Evolutionary conservation across 2,113 vertebrate species (phyloP).

Genomic region (Oryctolagus cuniculus): DNA sequence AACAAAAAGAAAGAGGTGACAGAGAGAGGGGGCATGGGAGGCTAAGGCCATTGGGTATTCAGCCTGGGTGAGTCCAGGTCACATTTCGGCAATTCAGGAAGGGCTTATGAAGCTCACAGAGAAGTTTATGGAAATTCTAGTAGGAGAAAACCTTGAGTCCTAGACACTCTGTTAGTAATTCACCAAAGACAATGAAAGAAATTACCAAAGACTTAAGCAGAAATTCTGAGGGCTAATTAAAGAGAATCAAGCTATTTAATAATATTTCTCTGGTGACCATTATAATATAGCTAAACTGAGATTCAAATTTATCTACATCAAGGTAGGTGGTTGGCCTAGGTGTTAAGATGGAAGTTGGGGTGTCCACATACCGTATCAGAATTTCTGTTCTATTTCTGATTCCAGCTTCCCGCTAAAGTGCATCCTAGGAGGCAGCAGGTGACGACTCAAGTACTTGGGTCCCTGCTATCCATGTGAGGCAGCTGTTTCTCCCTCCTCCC

Average conservation of each 20-base stretch:
- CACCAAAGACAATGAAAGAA: slow-evolving; percentile 79
- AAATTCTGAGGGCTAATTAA: slow-evolving; percentile 77
- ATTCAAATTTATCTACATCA: background rate
- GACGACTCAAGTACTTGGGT: too few species aligned
- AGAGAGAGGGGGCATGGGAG: background rate
- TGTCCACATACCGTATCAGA: too few species aligned
- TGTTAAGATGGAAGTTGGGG: too few species aligned
- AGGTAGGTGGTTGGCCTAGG: too few species aligned
- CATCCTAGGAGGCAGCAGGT: too few species aligned
- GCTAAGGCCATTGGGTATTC: slow-evolving; percentile 71
- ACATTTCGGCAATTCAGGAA: background rate
- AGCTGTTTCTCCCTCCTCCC: too few species aligned
- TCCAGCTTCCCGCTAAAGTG: too few species aligned
- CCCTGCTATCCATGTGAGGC: too few species aligned
- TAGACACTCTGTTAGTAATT: slow-evolving; percentile 79
- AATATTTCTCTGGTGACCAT: slow-evolving; percentile 59
- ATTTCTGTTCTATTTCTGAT: too few species aligned
- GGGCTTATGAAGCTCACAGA: slow-evolving; percentile 77
- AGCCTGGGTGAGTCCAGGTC: slow-evolving; percentile 63
- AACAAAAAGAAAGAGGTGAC: background rate
- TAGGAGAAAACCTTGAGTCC: slow-evolving; percentile 76
- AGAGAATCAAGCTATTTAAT: slow-evolving; percentile 68
- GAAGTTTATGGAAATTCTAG: slow-evolving; percentile 70
- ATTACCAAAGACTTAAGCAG: slow-evolving; percentile 70
- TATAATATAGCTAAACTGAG: slow-evolving; percentile 38